Percentiles rank a stretch among this genome's conserved stretches.
These are phyloP conservation scores for Tenthredo amoena DNA, from an alignment of 2,888 invertebrate species.

Conservation along the genomic window DNA sequence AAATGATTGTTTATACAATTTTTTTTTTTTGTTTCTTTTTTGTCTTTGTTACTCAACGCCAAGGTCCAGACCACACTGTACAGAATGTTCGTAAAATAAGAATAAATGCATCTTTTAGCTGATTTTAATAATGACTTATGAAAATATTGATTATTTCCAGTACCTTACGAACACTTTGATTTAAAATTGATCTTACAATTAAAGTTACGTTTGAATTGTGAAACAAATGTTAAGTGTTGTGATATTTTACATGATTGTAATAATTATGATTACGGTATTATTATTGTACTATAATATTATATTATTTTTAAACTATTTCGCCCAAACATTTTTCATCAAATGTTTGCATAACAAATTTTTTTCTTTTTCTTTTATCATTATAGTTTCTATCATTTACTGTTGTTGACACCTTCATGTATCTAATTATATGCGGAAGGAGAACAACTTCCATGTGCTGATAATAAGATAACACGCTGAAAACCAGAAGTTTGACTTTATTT, in stretches of 20 bases:
- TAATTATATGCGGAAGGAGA: slow-evolving; percentile 69
- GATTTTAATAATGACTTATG: slow-evolving; percentile 8
- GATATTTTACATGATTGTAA: slow-evolving; percentile 76
- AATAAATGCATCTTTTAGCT: not conserved
- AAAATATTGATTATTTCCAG: slow-evolving; percentile 48
- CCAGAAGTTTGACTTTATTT: slow-evolving; percentile 55
- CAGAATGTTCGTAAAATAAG: slow-evolving; percentile 33
- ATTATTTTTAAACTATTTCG: slow-evolving; percentile 51
- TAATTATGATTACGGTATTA: slow-evolving; percentile 74
- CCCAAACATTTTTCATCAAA: slow-evolving; percentile 26
- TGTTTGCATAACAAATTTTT: slow-evolving; percentile 50
- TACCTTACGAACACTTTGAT: slow-evolving; percentile 50
- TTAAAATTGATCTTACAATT: slow-evolving; percentile 55
- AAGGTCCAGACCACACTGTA: slow-evolving; percentile 44
- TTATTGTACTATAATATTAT: slow-evolving; percentile 70
- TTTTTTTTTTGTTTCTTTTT: slow-evolving; percentile 51
- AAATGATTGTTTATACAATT: slow-evolving; percentile 38
- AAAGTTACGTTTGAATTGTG: slow-evolving; percentile 62
- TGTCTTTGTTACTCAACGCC: slow-evolving; percentile 54
- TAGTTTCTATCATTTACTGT: slow-evolving; percentile 66
- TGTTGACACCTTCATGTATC: slow-evolving; percentile 69
- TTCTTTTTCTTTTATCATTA: not conserved
- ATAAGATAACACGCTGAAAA: slow-evolving; percentile 72
- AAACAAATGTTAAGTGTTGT: slow-evolving; percentile 75
- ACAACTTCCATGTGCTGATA: slow-evolving; percentile 76